A percentile compares a stretch with the other conserved stretches of the same genome.
Evolutionary conservation across 2,888 invertebrate species (phyloP).

Genomic region (Drosophila niveifrons): DNA sequence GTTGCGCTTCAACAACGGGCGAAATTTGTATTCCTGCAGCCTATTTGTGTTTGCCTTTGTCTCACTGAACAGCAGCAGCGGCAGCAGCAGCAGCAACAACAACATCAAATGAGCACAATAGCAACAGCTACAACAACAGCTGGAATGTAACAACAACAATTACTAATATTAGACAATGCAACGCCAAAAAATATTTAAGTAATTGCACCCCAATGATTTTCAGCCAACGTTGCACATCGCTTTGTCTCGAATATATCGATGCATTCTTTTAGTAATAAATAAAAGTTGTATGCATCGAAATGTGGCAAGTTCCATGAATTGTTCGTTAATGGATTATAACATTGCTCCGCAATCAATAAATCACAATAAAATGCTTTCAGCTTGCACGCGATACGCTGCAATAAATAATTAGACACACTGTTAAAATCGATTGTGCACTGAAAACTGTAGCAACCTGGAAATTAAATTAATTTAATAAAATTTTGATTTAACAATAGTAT

Average conservation of each 20-base stretch:
- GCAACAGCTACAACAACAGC: slow-evolving; percentile 5
- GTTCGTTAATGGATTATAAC: not conserved
- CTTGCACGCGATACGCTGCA: not conserved
- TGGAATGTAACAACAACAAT: slow-evolving; percentile 19
- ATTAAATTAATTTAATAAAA: too few species aligned
- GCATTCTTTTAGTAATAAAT: not conserved
- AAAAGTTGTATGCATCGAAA: not conserved
- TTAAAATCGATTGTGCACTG: not conserved
- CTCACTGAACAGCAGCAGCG: slow-evolving; percentile 35
- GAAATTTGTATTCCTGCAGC: slow-evolving; percentile 40
- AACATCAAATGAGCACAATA: slow-evolving; percentile 13
- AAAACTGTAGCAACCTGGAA: too few species aligned
- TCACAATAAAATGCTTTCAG: not conserved
- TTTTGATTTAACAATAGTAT: too few species aligned
- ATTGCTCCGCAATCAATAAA: not conserved
- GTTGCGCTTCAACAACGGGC: slow-evolving; percentile 41
- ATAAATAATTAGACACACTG: not conserved
- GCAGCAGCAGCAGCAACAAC: slow-evolving; percentile 3
- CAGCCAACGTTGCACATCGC: slow-evolving; percentile 9
- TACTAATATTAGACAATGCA: slow-evolving; percentile 17
- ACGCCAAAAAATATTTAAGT: slow-evolving; percentile 37
- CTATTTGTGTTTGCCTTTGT: slow-evolving; percentile 53
- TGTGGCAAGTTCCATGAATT: not conserved
- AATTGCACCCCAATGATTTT: slow-evolving; percentile 37
- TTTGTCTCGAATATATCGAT: slow-evolving; percentile 3